Evolutionary conservation across 2,888 invertebrate genomes (phyloP), one percentile per base, ranked within the genome.

Genomic region (Schizotus pectinicornis): DNA sequence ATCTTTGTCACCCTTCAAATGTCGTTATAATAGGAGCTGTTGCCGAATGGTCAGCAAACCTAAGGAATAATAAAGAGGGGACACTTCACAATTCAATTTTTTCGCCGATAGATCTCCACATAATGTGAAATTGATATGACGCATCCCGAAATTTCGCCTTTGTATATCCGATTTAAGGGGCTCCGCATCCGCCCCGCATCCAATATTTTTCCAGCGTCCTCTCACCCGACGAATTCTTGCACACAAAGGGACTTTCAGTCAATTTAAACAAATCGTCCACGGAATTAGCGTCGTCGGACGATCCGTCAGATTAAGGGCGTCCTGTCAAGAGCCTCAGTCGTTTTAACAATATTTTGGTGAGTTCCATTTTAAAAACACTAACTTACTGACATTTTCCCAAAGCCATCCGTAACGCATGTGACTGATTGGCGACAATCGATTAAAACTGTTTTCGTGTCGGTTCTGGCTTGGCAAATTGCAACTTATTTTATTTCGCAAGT

Each of bases 111-210:
- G 77, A 78, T 78, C 74, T 74, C 65, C 71, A 67, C 70, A 70
- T 76, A 77, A 78, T 76, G 74, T 71, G 77, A 79, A 76, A 77
- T 78, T 78, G 78, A 79, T 78, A 78, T 77, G 77, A 75, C 72
- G 73, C 73, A 66, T 67, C 64, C 71, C 64, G 68, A 75, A 75
- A 73, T 69, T 72, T 72, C 48, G 65, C 66, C 68, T 65, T 67
- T 67, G 63, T 68, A 68, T 60, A 63, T 42, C 34, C 46, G 43
- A 58, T 58, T 46, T 42, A 53, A 58, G 47, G 36, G 57, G 37
- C 52, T 45, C 36, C 48, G 35, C 57, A 34, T 36, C 11, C 30
- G 38, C 35, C 35, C 52, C 39, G 34, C 13, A 33, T 42, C 50
- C 42, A 41, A 51, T 51, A 51, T 48, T 37, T 48, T 51, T 22